Evolutionary conservation across 2,888 invertebrate genomes (phyloP), one percentile per base, ranked within the genome.

Genomic region (Drosophila demipolita): DNA sequence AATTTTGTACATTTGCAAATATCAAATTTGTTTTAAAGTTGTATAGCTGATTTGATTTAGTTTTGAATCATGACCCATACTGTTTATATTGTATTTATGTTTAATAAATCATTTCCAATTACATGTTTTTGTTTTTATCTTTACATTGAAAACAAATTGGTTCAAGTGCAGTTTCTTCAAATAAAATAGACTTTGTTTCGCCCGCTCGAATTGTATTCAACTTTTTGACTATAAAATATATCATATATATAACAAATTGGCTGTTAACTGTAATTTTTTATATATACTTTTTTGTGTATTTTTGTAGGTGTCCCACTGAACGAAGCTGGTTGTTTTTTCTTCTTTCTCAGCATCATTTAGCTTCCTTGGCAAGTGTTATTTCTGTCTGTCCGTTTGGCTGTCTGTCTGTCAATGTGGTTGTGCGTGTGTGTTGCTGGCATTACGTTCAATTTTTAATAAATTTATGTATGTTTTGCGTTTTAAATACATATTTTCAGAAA

Each of bases 401-500:
- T 33, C 3, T 12, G 36, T 65, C 17, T 15, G 40, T 40, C 1
- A n/a, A 33, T 35, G 1, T 50, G 36, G 48, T 2, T 35, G 33
- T 38, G 26, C 29, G 29, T 61, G 17, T 57, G 29, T 61, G 29
- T 73, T 66, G 40, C 38, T 38, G 64, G 62, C 78, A 65, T 81
- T 84, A 79, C 75, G 78, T 83, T 78, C 71, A 80, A 89, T 76
- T 81, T 76, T 79, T 83, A 76, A 73, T 81, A 69, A 79, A 76
- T 82, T 79, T 76, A 79, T 81, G 80, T 78, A 69, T 78, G 70
- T 73, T 82, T 82, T 76, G 66, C 73, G 73, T 72, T 71, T 53
- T 72, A 80, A 80, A 81, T 78, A 81, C 66, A 78, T 83, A 83
- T 84, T 84, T 69, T 74, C 80, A 85, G 73, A 87, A 83, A 85